Conservation (phyloP, 2,113 vertebrate species). For the Apteryx owenii region DNA sequence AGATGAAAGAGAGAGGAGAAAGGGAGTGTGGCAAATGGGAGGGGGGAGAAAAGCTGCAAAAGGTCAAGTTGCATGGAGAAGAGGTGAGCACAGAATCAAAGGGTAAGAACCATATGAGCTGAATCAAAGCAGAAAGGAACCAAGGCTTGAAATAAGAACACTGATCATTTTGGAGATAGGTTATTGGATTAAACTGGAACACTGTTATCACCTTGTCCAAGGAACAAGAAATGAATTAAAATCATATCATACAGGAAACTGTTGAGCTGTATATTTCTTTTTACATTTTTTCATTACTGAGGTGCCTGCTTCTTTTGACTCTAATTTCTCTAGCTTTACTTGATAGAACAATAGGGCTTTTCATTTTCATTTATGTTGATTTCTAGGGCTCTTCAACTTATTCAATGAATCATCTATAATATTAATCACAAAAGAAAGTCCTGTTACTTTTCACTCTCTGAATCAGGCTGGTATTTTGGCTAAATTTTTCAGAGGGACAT, state of each 20-base stretch:
- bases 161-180: slow-evolving; percentile 60
- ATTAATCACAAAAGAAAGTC: slow-evolving; percentile 7
- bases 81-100: slow-evolving; percentile 65
- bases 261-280: background rate
- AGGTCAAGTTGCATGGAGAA: slow-evolving; percentile 72
- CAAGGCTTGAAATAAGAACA: slow-evolving; percentile 66
- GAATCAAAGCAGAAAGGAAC: slow-evolving; percentile 61
- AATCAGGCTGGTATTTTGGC: background rate
- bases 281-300: slow-evolving; percentile 53
- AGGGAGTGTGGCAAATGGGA: slow-evolving; percentile 62
- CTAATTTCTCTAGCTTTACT: slow-evolving; percentile 28
- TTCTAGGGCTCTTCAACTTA: background rate
- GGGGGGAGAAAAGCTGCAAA: slow-evolving; percentile 58
- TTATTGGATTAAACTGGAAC: slow-evolving; percentile 70
- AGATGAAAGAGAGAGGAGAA: slow-evolving; percentile 69
- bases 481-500: slow-evolving; percentile 25
- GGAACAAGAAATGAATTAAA: slow-evolving; percentile 62
- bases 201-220: slow-evolving; percentile 61
- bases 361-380: background rate
- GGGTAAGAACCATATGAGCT: slow-evolving; percentile 47
- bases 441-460: background rate
- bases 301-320: slow-evolving; percentile 23
- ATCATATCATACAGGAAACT: background rate
- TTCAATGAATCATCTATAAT: background rate
- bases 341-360: slow-evolving; percentile 30